A percentile compares a stretch with the other conserved stretches of the same genome.
Evolutionary conservation across 2,113 vertebrate species (phyloP).

Genomic region (Gambusia holbrooki): DNA sequence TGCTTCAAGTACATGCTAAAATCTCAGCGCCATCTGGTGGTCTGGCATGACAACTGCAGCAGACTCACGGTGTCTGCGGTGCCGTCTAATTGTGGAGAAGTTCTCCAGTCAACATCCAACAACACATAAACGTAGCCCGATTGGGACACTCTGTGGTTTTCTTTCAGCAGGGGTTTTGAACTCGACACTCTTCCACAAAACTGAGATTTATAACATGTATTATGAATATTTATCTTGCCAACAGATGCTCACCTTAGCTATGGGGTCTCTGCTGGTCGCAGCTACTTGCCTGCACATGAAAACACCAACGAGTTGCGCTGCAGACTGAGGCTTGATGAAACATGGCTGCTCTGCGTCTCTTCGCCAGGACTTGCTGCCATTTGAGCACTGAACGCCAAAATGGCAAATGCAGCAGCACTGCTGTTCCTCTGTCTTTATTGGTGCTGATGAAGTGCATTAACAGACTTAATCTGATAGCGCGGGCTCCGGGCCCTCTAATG

Average conservation of each 20-base stretch:
- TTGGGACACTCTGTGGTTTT: too few species aligned
- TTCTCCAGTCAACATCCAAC: too few species aligned
- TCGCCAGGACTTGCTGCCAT: slow-evolving; percentile 37
- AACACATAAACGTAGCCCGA: too few species aligned
- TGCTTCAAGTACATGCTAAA: too few species aligned
- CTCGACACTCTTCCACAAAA: too few species aligned
- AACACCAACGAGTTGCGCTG: not conserved
- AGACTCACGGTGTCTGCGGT: too few species aligned
- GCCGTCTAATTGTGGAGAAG: too few species aligned
- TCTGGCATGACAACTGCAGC: too few species aligned
- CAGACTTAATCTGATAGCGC: slow-evolving; percentile 40
- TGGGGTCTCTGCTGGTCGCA: not conserved
- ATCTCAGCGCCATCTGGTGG: too few species aligned
- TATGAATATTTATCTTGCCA: not conserved
- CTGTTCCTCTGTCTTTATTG: slow-evolving; percentile 42
- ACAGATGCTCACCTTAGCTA: not conserved
- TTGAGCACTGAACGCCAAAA: slow-evolving; percentile 53
- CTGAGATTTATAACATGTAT: too few species aligned
- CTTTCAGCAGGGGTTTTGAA: too few species aligned
- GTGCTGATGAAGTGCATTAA: slow-evolving; percentile 55
- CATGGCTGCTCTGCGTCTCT: not conserved
- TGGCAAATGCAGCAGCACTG: slow-evolving; percentile 51
- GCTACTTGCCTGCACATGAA: not conserved
- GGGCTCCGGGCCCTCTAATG: slow-evolving; percentile 37
- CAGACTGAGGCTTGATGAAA: not conserved